Conservation (phyloP, 2,888 invertebrate genomes). For the Gymnocheta viridis region DNA sequence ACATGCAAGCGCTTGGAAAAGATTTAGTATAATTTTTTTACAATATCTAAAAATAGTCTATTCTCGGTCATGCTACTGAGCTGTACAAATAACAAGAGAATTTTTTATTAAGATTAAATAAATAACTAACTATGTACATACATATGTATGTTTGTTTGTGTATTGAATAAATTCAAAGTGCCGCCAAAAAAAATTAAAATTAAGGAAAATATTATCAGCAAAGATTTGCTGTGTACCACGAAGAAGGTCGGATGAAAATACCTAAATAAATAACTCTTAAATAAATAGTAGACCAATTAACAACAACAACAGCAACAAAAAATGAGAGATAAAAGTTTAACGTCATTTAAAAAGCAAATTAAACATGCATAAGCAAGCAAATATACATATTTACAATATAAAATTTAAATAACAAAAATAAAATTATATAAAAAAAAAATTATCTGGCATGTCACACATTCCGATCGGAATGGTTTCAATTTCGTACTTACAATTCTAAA, state of each 20-base stretch:
- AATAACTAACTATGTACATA: constrained; percentile 35
- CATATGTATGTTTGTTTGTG: constrained; percentile 4
- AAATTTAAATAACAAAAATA: constrained; percentile 24
- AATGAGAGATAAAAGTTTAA: constrained; percentile 59
- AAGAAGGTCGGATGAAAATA: constrained; percentile 17
- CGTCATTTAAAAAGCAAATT: constrained; percentile 63
- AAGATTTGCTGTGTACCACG: constrained; percentile 10
- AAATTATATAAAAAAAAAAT: background rate
- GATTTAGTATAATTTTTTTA: constrained; percentile 1
- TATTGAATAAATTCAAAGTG: constrained; percentile 54
- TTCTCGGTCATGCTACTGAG: constrained; percentile 9
- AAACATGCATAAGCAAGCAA: constrained; percentile 28
- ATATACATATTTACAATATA: constrained; percentile 27
- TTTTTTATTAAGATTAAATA: constrained; percentile 49
- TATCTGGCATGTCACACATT: too few relatives aligned
- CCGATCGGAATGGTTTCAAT: too few relatives aligned
- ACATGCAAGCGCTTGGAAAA: background rate
- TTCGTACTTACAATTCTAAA: too few relatives aligned
- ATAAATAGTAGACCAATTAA: constrained; percentile 46
- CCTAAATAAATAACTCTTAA: constrained; percentile 45
- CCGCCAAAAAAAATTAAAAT: constrained; percentile 27
- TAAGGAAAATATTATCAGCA: constrained; percentile 40
- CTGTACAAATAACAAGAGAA: constrained; percentile 23
- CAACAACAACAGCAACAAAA: constrained; percentile 25
- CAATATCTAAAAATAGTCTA: constrained; percentile 43